Evolutionary conservation across 1,140 invertebrate genomes (phyloP).

Genomic region (Tribolium castaneum): DNA sequence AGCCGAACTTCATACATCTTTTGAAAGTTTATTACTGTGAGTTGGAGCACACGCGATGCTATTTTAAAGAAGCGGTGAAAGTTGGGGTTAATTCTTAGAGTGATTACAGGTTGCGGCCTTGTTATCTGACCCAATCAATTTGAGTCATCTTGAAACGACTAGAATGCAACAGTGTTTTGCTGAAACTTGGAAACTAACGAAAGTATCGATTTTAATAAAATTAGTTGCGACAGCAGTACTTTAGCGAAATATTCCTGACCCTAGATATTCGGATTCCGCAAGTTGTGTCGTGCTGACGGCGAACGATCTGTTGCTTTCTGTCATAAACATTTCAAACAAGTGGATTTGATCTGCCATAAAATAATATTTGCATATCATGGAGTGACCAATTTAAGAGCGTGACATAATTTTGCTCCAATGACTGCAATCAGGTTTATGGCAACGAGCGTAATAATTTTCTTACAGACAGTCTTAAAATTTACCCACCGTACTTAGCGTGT

Average conservation of each 20-base stretch:
- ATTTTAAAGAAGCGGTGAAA: not conserved
- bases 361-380: not conserved
- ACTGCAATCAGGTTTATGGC: not conserved
- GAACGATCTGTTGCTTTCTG: not conserved
- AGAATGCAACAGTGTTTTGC: not conserved
- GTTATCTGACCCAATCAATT: not conserved
- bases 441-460: not conserved
- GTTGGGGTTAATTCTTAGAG: not conserved
- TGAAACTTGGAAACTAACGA: too few species aligned
- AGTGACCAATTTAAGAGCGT: not conserved
- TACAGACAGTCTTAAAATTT: not conserved
- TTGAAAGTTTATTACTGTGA: constrained; percentile 6
- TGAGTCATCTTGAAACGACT: not conserved
- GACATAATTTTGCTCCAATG: not conserved
- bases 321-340: not conserved
- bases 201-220: too few species aligned
- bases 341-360: not conserved
- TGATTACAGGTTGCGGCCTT: not conserved
- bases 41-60: constrained; percentile 2
- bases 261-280: not conserved
- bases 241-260: too few species aligned
- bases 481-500: not conserved
- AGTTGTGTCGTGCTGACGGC: not conserved
- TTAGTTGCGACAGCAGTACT: too few species aligned
- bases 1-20: not conserved